phyloP scores from a whole-genome alignment of 2,888 invertebrate genomes.

The Drosophila testacea region DNA sequence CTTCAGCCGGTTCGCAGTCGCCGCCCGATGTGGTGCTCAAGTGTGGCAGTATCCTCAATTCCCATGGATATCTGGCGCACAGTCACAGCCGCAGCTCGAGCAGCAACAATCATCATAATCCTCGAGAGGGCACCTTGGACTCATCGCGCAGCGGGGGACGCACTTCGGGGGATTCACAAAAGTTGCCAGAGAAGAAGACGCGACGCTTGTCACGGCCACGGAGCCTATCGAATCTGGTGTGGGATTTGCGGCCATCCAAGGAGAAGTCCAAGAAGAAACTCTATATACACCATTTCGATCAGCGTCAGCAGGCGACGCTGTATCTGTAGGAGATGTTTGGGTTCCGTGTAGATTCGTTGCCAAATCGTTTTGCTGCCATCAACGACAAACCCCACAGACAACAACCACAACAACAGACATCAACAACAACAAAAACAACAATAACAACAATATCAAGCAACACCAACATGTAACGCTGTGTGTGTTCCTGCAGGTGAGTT shows the following conservation, averaged over 20 bases:
- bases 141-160: constrained; percentile 95
- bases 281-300: constrained; percentile 85
- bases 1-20: constrained; percentile 48
- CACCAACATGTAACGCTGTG: constrained; percentile 68
- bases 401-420: constrained; percentile 34
- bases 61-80: constrained; percentile 68
- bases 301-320: constrained; percentile 85
- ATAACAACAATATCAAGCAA: constrained; percentile 44
- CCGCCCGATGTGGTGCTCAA: constrained; percentile 83
- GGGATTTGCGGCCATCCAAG: constrained; percentile 88
- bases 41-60: constrained; percentile 80
- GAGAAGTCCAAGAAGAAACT: constrained; percentile 86
- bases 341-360: constrained; percentile 64
- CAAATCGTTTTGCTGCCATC: constrained; percentile 78
- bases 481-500: constrained; percentile 76
- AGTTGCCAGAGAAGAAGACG: constrained; percentile 93
- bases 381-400: constrained; percentile 45
- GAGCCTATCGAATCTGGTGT: constrained; percentile 94
- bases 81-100: constrained; percentile 77
- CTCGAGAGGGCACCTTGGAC: constrained; percentile 92
- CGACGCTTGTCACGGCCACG: constrained; percentile 93
- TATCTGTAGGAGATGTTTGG: constrained; percentile 77
- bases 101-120: constrained; percentile 83
- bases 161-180: constrained; percentile 93
- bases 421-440: constrained; percentile 39